Evolutionary conservation across 2,888 invertebrate species (phyloP), one percentile per base, ranked within the genome.

Genomic region (Hoplodrina blanda): DNA sequence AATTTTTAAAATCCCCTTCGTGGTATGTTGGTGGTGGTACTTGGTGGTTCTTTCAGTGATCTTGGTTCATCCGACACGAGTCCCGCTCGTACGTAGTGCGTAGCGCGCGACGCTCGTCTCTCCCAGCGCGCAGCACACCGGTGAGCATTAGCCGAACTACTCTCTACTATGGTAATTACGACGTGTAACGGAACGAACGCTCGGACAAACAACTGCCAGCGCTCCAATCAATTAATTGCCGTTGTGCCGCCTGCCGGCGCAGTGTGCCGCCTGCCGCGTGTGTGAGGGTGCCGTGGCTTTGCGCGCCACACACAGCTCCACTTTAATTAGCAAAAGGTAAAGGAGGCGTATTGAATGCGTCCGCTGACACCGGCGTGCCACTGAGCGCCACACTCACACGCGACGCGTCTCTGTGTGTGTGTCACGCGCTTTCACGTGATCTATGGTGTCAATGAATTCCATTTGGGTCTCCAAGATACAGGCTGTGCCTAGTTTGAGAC

Each of bases 141-240:
- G 17, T 46, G 46, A 15, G 17, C 50, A 74, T 66, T 46, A 52
- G 54, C 62, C 54, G 52, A 4, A 46, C 77, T 44, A 50, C 81
- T 81, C 68, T 72, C 76, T 81, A 67, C 76, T 73, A 81, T 79
- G 82, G 73, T 81, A 81, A 82, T 84, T 66, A 79, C 69, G 73
- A 49, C 57, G 74, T 73, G 80, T 59, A 69, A 57, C 57, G 70
- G 70, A 68, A 83, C 64, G 73, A 68, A 68, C 66, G 63, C 67
- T 55, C 76, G 60, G 71, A 69, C 81, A 76, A 83, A 78, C 82
- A 81, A 68, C 76, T 66, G 80, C 68, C 75, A 33, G 57, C 52
- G 69, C 78, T 68, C 56, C 73, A 76, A 84, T 82, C 82, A 84
- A 84, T 82, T 82, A 75, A 75, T 75, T 84, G 76, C 69, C 62